phyloP scores from a whole-genome alignment of 53 echinoderm and acorn worm species.

The Holothuria scabra region DNA sequence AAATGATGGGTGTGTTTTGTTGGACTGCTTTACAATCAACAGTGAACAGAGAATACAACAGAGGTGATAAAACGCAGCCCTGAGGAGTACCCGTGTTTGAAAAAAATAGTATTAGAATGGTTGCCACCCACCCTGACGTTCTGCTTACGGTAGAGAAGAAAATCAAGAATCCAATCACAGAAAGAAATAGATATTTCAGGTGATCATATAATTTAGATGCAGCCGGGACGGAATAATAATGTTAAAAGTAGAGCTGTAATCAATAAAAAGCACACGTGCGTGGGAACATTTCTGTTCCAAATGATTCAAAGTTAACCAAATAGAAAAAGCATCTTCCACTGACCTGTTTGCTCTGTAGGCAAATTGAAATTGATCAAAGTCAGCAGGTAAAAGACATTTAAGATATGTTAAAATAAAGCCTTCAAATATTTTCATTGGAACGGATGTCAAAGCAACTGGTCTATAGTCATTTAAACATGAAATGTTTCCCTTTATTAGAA shows the following conservation, averaged over 20 bases:
- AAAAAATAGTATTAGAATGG: not conserved
- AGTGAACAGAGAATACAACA: constrained; percentile 35
- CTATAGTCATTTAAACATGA: too few species aligned
- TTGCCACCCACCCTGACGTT: constrained; percentile 19
- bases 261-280: constrained; percentile 53
- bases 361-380: constrained; percentile 37
- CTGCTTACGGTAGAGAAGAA: constrained; percentile 6
- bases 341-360: constrained; percentile 44
- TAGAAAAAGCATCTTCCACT: constrained; percentile 46
- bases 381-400: constrained; percentile 37
- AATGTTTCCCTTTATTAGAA: too few species aligned
- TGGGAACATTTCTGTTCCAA: constrained; percentile 30
- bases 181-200: constrained; percentile 41
- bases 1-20: not conserved
- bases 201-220: constrained; percentile 36
- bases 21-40: not conserved
- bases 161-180: constrained; percentile 42
- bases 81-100: constrained; percentile 48
- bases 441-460: too few species aligned
- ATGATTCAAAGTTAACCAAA: constrained; percentile 4
- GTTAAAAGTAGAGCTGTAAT: constrained; percentile 53
- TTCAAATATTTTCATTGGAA: too few species aligned
- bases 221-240: constrained; percentile 48
- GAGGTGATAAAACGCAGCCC: constrained; percentile 42
- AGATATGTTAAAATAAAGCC: constrained; percentile 39